Conservation (phyloP, 2,797 vertebrate genomes). For the Esox lucius region DNA sequence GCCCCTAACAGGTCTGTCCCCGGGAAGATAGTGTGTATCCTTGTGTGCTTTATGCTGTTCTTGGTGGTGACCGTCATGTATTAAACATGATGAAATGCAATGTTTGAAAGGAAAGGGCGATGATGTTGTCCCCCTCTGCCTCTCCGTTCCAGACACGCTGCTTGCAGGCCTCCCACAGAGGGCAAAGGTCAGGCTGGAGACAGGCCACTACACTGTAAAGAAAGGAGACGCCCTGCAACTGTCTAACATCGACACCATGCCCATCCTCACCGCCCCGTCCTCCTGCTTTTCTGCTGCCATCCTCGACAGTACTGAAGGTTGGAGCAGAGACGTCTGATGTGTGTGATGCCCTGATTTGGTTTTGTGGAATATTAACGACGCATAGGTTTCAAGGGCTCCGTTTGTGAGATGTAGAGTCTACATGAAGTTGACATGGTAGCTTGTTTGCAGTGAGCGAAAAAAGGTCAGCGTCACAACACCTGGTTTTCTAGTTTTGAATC, state of each 20-base stretch:
- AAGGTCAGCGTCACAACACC: neutral
- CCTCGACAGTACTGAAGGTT: constrained; percentile 83
- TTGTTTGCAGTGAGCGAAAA: neutral
- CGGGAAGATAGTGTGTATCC: neutral
- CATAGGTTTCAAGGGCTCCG: neutral
- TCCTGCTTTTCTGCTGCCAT: constrained; percentile 79
- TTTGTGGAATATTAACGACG: neutral
- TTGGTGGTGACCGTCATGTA: neutral
- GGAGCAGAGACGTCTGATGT: constrained; percentile 13
- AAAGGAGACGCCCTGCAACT: constrained; percentile 93
- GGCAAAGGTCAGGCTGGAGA: constrained; percentile 91
- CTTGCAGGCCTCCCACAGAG: constrained; percentile 94
- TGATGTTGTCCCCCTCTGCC: constrained; percentile 5
- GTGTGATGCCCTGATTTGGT: neutral
- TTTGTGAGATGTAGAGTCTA: neutral
- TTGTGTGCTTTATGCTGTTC: neutral
- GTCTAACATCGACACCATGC: constrained; percentile 89
- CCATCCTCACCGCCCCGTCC: constrained; percentile 74
- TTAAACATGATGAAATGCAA: neutral
- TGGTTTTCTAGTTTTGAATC: too few relatives aligned
- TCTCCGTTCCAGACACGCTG: constrained; percentile 80
- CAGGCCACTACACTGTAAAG: constrained; percentile 91
- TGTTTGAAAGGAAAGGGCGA: neutral
- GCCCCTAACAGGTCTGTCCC: constrained; percentile 83
- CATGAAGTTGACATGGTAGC: neutral